Evolutionary conservation across 1,140 invertebrate species (phyloP), one percentile per base, ranked within the genome.

Genomic region (Drosophila melanica): DNA sequence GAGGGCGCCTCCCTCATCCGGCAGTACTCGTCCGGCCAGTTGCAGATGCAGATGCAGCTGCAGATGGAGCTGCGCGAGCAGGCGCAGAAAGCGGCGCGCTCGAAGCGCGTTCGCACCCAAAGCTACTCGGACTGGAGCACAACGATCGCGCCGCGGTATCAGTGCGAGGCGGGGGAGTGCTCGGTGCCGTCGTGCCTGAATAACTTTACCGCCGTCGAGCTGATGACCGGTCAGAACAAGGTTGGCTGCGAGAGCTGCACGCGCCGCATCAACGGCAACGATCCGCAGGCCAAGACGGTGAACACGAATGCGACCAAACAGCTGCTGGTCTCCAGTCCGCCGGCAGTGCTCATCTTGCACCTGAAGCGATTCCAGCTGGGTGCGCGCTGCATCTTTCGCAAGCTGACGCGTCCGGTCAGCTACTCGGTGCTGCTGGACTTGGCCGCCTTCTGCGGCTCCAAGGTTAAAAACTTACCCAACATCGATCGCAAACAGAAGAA

Each of bases 291-390:
- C 35, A 96, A 97, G 90, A 95, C 95, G 18, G 95, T 98, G 0
- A 97, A 97, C 89, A 98, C 96, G 1, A 96, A 97, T 91, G 97
- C 98, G 37, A 97, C 95, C 2, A 99, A 99, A 92, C 96, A 98
- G 90, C 95, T 99, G 90, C 93, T 99, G 2, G 96, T 99, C 11
- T 96, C 96, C 63, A 95, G 94, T 84, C 97, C 98, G 30, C 99
- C 99, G 3, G 95, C 97, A 4, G 95, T 99, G 64, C 93, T 99
- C 0, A 99, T 99, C 33, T 92, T 99, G 16, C 98, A 99, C 91
- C 92, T 99, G 48, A 99, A 99, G 92, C 92, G 99, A 33, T 97
- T 97, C 92, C 96, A 97, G 92, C 93, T 95, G 58, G 93, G 93
- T 0, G 93, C 93, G 4, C 90, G 94, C 4, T 94, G 93, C 85